Evolutionary conservation across 2,113 vertebrate species (phyloP).

Genomic region (Camelus dromedarius): DNA sequence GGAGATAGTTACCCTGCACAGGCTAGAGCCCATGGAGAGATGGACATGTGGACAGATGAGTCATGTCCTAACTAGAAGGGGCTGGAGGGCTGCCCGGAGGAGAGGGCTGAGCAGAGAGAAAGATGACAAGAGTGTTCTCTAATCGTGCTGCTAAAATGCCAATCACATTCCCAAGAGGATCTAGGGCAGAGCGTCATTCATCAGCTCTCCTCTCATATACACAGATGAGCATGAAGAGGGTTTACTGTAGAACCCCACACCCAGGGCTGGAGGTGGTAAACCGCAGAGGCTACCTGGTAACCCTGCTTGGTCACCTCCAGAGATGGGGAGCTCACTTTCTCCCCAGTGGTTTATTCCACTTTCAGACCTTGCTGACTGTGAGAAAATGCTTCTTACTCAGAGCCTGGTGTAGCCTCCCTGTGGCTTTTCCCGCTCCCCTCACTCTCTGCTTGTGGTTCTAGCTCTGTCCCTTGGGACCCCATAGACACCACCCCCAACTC

Average conservation of each 20-base stretch:
- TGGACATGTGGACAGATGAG: background rate
- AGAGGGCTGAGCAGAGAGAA: background rate
- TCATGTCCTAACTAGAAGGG: background rate
- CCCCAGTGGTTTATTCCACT: background rate
- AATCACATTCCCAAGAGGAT: background rate
- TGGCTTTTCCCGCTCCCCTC: background rate
- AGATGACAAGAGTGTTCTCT: too few species aligned
- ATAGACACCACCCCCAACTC: background rate
- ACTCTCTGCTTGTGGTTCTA: background rate
- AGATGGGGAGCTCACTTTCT: background rate
- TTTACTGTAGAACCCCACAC: rapidly evolving
- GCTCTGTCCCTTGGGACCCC: background rate
- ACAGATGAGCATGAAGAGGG: background rate
- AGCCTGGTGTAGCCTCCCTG: background rate
- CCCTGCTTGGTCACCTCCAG: background rate
- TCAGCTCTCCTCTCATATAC: background rate
- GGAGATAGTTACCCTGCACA: too few species aligned
- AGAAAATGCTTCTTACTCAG: background rate
- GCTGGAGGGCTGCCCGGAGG: background rate
- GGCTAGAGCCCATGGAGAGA: background rate
- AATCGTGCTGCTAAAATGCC: background rate
- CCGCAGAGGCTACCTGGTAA: background rate
- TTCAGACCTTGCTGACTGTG: background rate
- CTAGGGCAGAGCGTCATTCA: background rate
- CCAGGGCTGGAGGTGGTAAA: background rate